These are phyloP conservation scores for Lepus timidus DNA, from an alignment of 2,113 vertebrate genomes.

Conservation along the genomic window DNA sequence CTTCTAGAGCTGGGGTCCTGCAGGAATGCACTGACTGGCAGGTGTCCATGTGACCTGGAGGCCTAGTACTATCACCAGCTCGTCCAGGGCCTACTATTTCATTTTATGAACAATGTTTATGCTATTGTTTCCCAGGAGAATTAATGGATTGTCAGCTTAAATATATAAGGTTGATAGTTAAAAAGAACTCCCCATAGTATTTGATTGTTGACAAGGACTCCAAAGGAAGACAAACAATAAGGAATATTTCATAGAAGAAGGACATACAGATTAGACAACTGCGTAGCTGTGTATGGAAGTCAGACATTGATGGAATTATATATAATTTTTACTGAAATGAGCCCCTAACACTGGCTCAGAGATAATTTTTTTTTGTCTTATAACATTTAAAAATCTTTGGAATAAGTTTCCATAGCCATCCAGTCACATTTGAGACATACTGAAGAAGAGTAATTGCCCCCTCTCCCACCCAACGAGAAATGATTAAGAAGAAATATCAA, in stretches of 20 bases:
- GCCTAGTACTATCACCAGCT: neutral
- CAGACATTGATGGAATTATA: neutral
- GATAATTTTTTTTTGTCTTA: neutral
- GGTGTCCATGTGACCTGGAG: fast-evolving
- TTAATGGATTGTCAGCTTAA: neutral
- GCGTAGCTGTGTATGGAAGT: neutral
- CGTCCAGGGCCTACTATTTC: neutral
- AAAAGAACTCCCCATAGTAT: neutral
- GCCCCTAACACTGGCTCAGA: neutral
- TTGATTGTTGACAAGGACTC: neutral
- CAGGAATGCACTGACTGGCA: fast-evolving
- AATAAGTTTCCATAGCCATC: neutral
- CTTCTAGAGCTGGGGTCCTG: neutral
- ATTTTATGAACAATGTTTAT: neutral
- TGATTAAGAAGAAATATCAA: neutral
- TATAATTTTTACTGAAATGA: conserved; percentile 16
- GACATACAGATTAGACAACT: neutral
- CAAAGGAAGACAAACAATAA: neutral
- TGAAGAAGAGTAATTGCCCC: neutral
- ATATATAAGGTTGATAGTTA: neutral
- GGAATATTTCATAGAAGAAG: neutral
- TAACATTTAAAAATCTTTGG: neutral
- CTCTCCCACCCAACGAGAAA: neutral
- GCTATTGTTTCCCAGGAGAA: neutral
- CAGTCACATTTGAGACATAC: neutral